Conservation (phyloP, 2,797 vertebrate species). For the Tragopan temminckii region DNA sequence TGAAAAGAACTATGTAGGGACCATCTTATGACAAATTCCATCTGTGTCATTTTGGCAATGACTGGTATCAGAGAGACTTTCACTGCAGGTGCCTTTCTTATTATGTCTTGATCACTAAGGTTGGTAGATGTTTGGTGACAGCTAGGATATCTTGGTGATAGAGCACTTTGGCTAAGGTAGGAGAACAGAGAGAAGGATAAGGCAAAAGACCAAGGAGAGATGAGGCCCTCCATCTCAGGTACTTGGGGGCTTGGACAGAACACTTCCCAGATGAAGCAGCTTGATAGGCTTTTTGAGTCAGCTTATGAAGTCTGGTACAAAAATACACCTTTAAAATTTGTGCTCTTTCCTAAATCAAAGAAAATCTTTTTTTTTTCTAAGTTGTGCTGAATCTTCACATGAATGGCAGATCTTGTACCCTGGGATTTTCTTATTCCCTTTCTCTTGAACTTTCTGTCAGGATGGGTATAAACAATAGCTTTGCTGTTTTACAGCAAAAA, state of each 20-base stretch:
- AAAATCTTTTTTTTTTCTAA: neutral
- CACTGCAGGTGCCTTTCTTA: neutral
- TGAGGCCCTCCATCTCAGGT: neutral
- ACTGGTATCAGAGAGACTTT: neutral
- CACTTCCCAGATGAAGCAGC: neutral
- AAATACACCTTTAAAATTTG: neutral
- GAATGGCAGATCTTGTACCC: neutral
- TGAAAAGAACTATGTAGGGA: neutral
- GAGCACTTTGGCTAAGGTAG: neutral
- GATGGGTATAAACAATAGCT: slow-evolving; percentile 20
- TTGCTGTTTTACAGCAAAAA: slow-evolving; percentile 15
- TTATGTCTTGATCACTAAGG: accelerated
- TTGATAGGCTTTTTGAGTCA: neutral
- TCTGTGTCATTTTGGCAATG: neutral
- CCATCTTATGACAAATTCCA: neutral
- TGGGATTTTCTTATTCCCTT: slow-evolving; percentile 7
- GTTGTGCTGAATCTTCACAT: neutral
- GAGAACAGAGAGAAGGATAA: neutral
- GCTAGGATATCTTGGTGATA: neutral
- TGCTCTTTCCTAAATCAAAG: slow-evolving; percentile 14
- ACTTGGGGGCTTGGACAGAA: neutral
- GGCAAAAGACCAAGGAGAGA: neutral
- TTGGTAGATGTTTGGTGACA: neutral
- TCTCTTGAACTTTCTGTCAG: slow-evolving; percentile 11
- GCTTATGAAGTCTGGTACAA: neutral